phyloP scores from a whole-genome alignment of 2,113 vertebrate genomes.

The Nibea coibor region DNA sequence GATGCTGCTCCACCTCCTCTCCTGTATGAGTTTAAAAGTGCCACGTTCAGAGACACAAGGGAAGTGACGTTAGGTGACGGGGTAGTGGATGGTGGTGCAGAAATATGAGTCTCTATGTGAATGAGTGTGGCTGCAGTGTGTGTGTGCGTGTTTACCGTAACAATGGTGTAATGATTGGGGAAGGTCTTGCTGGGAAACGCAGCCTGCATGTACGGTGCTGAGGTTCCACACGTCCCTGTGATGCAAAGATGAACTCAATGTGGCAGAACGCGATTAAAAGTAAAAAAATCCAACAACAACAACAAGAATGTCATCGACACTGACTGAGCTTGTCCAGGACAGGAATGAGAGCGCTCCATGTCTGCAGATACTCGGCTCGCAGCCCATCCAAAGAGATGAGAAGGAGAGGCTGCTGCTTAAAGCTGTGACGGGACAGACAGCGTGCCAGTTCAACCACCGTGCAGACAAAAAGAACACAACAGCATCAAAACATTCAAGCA shows the following conservation, averaged over 20 bases:
- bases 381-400: conserved; percentile 83
- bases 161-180: conserved; percentile 86
- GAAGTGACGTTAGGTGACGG: no score
- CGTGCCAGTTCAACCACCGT: no score
- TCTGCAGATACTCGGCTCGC: conserved; percentile 79
- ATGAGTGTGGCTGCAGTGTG: no score
- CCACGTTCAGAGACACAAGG: no score
- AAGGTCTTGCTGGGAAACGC: conserved; percentile 85
- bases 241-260: background rate
- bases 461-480: no score
- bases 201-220: conserved; percentile 80
- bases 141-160: conserved; percentile 69
- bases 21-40: no score
- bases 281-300: background rate
- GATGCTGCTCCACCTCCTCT: no score
- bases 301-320: background rate
- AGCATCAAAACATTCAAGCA: no score
- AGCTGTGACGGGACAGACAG: conserved; percentile 46
- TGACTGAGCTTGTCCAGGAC: conserved; percentile 81
- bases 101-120: background rate
- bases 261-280: background rate
- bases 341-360: conserved; percentile 71
- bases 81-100: no score
- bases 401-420: conserved; percentile 77
- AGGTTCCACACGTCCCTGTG: conserved; percentile 79